Evolutionary conservation across 2,888 invertebrate genomes (phyloP).

Genomic region (Pherbina coryleti): DNA sequence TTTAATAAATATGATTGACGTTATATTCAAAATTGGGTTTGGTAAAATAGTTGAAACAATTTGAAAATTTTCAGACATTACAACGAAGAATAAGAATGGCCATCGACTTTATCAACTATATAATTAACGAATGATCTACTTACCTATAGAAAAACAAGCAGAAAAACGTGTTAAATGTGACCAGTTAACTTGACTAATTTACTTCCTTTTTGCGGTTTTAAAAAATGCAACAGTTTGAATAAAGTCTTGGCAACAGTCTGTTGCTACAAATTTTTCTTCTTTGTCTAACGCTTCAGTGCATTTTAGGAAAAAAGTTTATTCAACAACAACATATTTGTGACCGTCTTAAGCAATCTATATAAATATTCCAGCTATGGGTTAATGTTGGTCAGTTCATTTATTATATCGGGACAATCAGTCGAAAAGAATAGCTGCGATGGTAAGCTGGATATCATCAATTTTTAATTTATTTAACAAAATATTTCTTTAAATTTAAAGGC

Average conservation of each 20-base stretch:
- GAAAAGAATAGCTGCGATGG: neutral
- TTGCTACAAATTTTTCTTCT: neutral
- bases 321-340: neutral
- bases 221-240: neutral
- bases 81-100: no score
- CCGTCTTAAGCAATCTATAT: neutral
- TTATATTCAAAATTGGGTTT: no score
- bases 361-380: conserved; percentile 4
- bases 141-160: no score
- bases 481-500: neutral
- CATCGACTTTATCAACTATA: no score
- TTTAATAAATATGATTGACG: no score
- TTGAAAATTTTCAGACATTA: no score
- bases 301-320: neutral
- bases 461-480: neutral
- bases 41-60: no score
- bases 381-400: neutral
- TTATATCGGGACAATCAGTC: neutral
- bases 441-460: neutral
- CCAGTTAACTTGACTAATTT: neutral
- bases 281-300: conserved; percentile 6
- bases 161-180: no score
- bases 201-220: conserved; percentile 6
- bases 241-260: neutral
- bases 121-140: no score